Conservation (phyloP, 2,888 invertebrate species). For the Omphaloscelis lunosa region DNA sequence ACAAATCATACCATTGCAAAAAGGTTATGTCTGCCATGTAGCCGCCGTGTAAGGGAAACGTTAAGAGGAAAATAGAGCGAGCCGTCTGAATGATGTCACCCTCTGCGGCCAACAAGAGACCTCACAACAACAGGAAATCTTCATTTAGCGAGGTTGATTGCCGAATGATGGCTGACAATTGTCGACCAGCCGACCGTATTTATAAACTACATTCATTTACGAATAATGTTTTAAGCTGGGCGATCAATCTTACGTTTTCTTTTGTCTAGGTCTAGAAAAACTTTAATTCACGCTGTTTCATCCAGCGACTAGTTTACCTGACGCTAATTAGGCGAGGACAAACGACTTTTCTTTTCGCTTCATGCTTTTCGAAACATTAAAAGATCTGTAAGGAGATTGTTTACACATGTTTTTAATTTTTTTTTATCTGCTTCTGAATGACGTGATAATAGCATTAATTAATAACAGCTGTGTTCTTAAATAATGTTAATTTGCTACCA, state of each 20-base stretch:
- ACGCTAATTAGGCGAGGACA: constrained; percentile 54
- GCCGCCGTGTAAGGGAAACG: constrained; percentile 65
- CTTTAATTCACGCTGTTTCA: constrained; percentile 39
- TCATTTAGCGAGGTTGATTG: constrained; percentile 73
- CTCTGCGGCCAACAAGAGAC: constrained; percentile 64
- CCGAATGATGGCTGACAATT: constrained; percentile 64
- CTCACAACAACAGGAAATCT: constrained; percentile 77
- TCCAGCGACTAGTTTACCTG: constrained; percentile 33
- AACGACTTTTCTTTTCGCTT: constrained; percentile 50
- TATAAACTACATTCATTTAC: constrained; percentile 31
- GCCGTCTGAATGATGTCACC: constrained; percentile 72
- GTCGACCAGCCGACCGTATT: constrained; percentile 35
- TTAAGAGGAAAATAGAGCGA: constrained; percentile 67
- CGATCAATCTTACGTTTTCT: constrained; percentile 28
- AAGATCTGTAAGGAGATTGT: constrained; percentile 23
- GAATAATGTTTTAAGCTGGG: constrained; percentile 37
- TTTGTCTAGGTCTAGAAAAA: constrained; percentile 32
- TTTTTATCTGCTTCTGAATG: constrained; percentile 23
- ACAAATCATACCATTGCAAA: constrained; percentile 21
- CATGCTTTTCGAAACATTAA: constrained; percentile 29
- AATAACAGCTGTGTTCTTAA: constrained; percentile 20
- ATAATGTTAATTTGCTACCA: constrained; percentile 24
- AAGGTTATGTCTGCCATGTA: constrained; percentile 42
- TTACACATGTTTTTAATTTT: constrained; percentile 22
- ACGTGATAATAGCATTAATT: constrained; percentile 18